phyloP scores from a whole-genome alignment of 2,888 invertebrate genomes.

The Argynnis bischoffii region DNA sequence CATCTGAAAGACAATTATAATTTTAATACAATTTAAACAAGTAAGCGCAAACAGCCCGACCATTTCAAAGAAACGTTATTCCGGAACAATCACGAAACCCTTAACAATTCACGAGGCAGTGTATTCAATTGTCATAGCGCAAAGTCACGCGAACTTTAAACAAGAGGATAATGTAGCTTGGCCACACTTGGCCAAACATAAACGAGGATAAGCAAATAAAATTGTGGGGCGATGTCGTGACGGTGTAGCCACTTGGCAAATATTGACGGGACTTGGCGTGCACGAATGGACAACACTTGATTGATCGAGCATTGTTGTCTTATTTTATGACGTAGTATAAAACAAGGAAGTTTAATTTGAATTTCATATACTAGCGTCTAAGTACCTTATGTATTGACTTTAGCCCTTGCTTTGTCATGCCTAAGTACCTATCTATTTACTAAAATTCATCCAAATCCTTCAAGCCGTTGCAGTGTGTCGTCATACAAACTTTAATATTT shows the following conservation, averaged over 20 bases:
- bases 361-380: not conserved
- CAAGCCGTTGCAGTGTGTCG: too few species aligned
- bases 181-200: constrained; percentile 60
- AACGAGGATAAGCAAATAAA: constrained; percentile 71
- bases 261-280: constrained; percentile 65
- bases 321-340: not conserved
- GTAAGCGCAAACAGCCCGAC: constrained; percentile 17
- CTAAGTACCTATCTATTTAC: too few species aligned
- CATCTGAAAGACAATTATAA: not conserved
- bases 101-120: constrained; percentile 51
- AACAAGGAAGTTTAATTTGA: constrained; percentile 17
- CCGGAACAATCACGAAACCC: constrained; percentile 42
- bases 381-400: not conserved
- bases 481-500: too few species aligned
- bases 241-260: constrained; percentile 61
- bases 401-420: too few species aligned
- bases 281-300: constrained; percentile 74
- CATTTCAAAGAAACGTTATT: constrained; percentile 27
- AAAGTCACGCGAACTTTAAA: constrained; percentile 69
- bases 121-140: constrained; percentile 63
- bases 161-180: constrained; percentile 46
- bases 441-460: too few species aligned
- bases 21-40: constrained; percentile 1
- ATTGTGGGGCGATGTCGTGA: constrained; percentile 60
- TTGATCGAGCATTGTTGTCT: constrained; percentile 66